phyloP scores from a whole-genome alignment of 2,113 vertebrate genomes.

The Barnardius zonarius region DNA sequence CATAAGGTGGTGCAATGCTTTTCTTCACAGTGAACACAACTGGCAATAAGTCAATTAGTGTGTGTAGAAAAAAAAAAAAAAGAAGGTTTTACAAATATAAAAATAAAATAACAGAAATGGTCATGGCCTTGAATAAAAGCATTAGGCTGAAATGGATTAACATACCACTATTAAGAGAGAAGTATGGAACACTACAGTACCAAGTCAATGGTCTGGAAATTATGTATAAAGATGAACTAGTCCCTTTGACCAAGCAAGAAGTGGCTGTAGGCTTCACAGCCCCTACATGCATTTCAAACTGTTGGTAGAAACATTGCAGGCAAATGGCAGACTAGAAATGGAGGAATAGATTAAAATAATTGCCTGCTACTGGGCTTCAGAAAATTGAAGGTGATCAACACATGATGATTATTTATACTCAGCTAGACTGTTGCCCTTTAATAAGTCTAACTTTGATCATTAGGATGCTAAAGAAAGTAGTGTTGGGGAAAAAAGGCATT shows the following conservation, averaged over 20 bases:
- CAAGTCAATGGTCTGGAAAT: neutral
- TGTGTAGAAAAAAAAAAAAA: neutral
- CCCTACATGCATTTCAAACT: neutral
- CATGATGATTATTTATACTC: neutral
- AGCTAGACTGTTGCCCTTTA: neutral
- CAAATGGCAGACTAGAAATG: neutral
- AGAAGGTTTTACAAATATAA: neutral
- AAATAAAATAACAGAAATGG: neutral
- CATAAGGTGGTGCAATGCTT: neutral
- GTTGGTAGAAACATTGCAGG: neutral
- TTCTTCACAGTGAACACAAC: neutral
- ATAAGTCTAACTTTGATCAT: neutral
- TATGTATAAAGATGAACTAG: neutral
- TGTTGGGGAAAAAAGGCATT: neutral
- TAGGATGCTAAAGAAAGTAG: neutral
- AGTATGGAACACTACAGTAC: neutral
- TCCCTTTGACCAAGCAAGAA: neutral
- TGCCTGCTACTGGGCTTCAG: neutral
- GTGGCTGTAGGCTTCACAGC: neutral
- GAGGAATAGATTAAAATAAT: neutral
- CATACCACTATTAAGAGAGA: neutral
- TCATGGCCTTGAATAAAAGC: neutral
- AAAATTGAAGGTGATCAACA: neutral
- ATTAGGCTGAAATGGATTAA: neutral
- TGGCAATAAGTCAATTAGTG: neutral